Base-by-base conservation (phyloP, 1,140 invertebrate genomes). In the Plutomurus gul region DNA sequence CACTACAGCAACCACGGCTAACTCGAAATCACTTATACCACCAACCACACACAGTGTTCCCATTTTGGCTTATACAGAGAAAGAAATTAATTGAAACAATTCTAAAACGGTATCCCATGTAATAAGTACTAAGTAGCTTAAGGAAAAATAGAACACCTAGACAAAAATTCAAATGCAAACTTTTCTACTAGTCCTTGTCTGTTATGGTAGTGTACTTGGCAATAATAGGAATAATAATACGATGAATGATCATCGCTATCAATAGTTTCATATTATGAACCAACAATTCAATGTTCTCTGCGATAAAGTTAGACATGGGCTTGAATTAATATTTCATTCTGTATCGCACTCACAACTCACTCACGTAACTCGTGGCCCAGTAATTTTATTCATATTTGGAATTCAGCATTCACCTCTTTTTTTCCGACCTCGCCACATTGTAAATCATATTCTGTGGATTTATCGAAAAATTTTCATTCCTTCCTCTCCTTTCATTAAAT, bases 361-460 rank as follows among this genome's bases (percentile, higher is more conserved):
- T 27, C 39, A 13, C 56, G 36, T 65, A 30, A 33, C 56, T 43
- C 56, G 36, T 65, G 56, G 30, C 56, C 27, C 56, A 65, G 36
- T 65, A 65, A 65, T 65, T 65, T 65, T 65, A 51, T 51, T 51
- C 47, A 51, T 51, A 51, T 51, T 51, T 51, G 47, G 47, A 51
- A 65, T 65, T 65, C 56, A 65, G 56, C 56, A 65, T 65, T 65
- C 56, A 65, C 56, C 56, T 65, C 56, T 65, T 65, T 65, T 65
- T 27, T 33, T n/a, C n/a, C 27, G 56, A 65, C 56, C 56, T 65
- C 56, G 56, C 16, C 20, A 51, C 18, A 22, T n/a, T 22, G 18
- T 22, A 51, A 22, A 51, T 22, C 47, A 22, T 22, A 51, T 51
- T 51, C 47, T n/a, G 47, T 51, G 47, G 47, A 51, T 51, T 51